Evolutionary conservation across 2,888 invertebrate genomes (phyloP).

Genomic region (Microplitis deprimator): DNA sequence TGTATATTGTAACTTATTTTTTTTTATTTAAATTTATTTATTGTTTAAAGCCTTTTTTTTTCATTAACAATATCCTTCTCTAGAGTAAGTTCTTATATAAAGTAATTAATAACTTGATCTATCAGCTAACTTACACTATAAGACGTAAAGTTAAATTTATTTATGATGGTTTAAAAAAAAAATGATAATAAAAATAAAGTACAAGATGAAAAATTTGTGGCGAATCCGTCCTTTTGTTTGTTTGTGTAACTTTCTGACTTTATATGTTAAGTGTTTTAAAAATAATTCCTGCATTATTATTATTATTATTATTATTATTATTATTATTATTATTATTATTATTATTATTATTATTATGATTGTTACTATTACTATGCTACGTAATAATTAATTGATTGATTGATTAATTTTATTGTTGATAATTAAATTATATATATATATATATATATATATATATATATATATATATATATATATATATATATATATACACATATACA

Average conservation of each 20-base stretch:
- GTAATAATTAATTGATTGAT: background rate
- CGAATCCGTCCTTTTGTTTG: constrained; percentile 61
- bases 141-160: background rate
- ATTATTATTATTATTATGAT: background rate
- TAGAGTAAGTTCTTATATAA: background rate
- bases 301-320: background rate
- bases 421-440: background rate
- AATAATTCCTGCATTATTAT: constrained; percentile 42
- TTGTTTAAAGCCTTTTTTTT: background rate
- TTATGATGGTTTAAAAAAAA: background rate
- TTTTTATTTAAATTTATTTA: background rate
- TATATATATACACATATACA: no score
- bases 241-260: constrained; percentile 58
- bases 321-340: no score
- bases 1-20: background rate
- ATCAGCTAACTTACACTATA: background rate
- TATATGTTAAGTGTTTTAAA: constrained; percentile 48
- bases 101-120: background rate
- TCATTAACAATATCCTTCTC: background rate
- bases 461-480: background rate
- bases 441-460: background rate
- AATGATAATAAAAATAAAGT: background rate
- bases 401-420: background rate
- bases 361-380: background rate
- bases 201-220: constrained; percentile 36